A percentile compares a stretch with the other conserved stretches of the same genome.
Evolutionary conservation across 2,888 invertebrate genomes (phyloP).

Genomic region (Villa cingulata): DNA sequence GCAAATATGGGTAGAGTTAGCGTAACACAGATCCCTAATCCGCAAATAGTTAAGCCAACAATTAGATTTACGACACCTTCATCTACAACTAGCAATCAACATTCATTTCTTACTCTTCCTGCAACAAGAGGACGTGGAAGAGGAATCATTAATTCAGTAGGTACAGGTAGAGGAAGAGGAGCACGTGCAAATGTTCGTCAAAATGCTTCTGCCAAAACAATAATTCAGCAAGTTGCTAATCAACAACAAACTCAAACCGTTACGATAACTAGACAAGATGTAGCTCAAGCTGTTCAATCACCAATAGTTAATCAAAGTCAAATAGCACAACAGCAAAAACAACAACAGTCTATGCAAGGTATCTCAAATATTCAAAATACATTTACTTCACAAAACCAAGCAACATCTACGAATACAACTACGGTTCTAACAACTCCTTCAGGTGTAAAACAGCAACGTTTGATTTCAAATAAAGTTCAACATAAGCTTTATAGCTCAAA

Average conservation of each 20-base stretch:
- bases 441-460: constrained; percentile 1
- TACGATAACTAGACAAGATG: not conserved
- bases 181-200: not conserved
- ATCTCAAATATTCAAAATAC: not conserved
- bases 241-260: not conserved
- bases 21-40: not conserved
- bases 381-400: not conserved
- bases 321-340: not conserved
- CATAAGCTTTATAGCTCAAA: not conserved
- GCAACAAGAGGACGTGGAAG: not conserved
- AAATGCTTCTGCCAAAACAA: not conserved
- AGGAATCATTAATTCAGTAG: not conserved
- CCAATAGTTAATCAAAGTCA: not conserved
- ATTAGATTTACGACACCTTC: not conserved
- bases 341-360: not conserved
- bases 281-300: not conserved
- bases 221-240: not conserved
- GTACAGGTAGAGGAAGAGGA: constrained; percentile 9
- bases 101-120: not conserved
- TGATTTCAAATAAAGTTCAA: not conserved
- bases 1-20: not conserved
- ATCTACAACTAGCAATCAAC: not conserved
- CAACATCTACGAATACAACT: not conserved
- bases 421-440: not conserved
- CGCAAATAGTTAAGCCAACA: not conserved